Percentiles rank a stretch among this genome's conserved stretches.
Conservation (phyloP, 2,888 invertebrate genomes). For the Leptinotarsa peninsularis region DNA sequence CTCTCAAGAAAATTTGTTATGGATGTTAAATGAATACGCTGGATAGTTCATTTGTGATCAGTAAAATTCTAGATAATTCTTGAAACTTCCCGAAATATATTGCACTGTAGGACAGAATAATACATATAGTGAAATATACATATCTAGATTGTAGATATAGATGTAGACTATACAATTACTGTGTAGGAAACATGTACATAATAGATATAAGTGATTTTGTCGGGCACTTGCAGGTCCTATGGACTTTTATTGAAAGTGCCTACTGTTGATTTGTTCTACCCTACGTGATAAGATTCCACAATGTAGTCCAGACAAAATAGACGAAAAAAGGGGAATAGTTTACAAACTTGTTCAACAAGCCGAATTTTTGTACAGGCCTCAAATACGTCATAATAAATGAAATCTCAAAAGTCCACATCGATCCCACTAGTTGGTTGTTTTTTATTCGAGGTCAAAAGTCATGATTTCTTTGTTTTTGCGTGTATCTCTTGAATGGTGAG, state of each 20-base stretch:
- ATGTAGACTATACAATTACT: conserved; percentile 49
- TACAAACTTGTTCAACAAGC: too few species aligned
- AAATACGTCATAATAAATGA: too few species aligned
- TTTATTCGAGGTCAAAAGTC: too few species aligned
- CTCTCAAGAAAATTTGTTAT: too few species aligned
- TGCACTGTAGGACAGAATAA: conserved; percentile 57
- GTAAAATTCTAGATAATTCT: conserved; percentile 44
- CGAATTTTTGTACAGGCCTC: too few species aligned
- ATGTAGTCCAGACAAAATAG: neutral
- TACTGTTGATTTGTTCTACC: conserved; percentile 63
- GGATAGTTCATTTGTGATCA: conserved; percentile 23
- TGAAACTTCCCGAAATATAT: conserved; percentile 62
- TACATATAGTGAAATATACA: conserved; percentile 60
- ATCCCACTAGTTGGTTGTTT: too few species aligned
- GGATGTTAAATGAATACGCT: neutral
- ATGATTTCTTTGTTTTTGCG: too few species aligned
- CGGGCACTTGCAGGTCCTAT: conserved; percentile 59
- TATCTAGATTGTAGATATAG: conserved; percentile 61
- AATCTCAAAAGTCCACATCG: too few species aligned
- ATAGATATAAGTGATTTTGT: conserved; percentile 49
- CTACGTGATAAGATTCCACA: conserved; percentile 59
- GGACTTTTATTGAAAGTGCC: conserved; percentile 62
- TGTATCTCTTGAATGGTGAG: too few species aligned
- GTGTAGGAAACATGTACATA: conserved; percentile 59
- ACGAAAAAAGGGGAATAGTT: too few species aligned